phyloP scores from a whole-genome alignment of 2,888 invertebrate genomes.

The Capitulum mitella region DNA sequence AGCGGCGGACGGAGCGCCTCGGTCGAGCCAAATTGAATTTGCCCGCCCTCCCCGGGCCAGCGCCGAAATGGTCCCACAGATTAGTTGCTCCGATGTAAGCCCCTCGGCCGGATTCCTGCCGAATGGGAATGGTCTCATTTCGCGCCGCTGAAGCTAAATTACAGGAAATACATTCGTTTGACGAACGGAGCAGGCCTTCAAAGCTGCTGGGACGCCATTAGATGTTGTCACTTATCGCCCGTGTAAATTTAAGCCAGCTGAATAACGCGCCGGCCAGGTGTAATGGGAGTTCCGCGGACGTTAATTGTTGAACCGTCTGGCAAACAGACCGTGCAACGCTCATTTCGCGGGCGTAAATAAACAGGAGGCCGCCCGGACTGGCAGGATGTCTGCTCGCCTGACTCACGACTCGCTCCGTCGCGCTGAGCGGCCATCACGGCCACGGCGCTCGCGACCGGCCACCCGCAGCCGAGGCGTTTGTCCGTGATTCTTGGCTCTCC shows the following conservation, averaged over 20 bases:
- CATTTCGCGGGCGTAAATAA: conserved; percentile 15
- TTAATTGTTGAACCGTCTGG: conserved; percentile 8
- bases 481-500: too few relatives aligned
- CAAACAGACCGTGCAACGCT: conserved; percentile 17
- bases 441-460: too few relatives aligned
- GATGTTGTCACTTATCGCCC: neutral
- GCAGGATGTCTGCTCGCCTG: neutral
- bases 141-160: conserved; percentile 6
- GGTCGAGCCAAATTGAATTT: conserved; percentile 14
- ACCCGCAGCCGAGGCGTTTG: too few relatives aligned
- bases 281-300: neutral
- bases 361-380: neutral
- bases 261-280: neutral
- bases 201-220: neutral
- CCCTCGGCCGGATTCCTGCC: neutral
- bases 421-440: neutral
- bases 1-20: neutral
- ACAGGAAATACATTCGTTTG: conserved; percentile 16
- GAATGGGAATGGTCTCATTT: conserved; percentile 24
- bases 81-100: conserved; percentile 17
- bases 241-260: neutral
- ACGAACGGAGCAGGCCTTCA: neutral
- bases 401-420: neutral
- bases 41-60: neutral
- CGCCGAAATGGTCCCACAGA: neutral